Evolutionary conservation across 2,888 invertebrate genomes (phyloP).

Genomic region (Aelia acuminata): DNA sequence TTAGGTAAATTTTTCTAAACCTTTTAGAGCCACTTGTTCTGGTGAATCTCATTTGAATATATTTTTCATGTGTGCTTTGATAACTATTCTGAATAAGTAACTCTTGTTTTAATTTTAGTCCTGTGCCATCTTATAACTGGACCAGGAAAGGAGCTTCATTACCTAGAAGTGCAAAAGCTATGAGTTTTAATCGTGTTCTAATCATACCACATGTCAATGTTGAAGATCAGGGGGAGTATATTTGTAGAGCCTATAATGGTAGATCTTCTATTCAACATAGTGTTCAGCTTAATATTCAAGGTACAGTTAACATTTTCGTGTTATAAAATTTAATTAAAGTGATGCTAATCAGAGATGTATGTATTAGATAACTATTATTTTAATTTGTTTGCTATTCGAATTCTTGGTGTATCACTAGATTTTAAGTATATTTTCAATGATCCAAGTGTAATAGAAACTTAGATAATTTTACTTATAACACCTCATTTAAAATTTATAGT

Average conservation of each 20-base stretch:
- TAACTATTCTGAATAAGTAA: background rate
- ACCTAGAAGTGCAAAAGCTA: constrained; percentile 80
- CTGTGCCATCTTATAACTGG: constrained; percentile 95
- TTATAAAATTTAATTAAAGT: background rate
- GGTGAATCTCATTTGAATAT: background rate
- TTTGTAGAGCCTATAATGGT: constrained; percentile 88
- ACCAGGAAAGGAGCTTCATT: constrained; percentile 81
- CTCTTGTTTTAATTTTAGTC: constrained; percentile 71
- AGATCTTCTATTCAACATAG: constrained; percentile 81
- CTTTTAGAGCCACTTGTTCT: background rate
- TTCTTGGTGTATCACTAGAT: too few species aligned
- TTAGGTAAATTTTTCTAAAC: background rate
- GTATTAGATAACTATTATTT: too few species aligned
- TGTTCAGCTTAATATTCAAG: constrained; percentile 86
- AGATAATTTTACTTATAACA: too few species aligned
- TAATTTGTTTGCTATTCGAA: too few species aligned
- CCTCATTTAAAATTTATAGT: too few species aligned
- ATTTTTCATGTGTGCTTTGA: constrained; percentile 55
- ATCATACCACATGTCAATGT: constrained; percentile 88
- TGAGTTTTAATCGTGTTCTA: constrained; percentile 88
- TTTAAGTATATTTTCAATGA: too few species aligned
- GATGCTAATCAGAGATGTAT: background rate
- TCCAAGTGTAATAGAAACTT: too few species aligned
- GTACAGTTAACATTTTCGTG: constrained; percentile 67
- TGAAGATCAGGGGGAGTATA: constrained; percentile 94